phyloP scores from a whole-genome alignment of 2,113 vertebrate species.

The Myotis davidii region DNA sequence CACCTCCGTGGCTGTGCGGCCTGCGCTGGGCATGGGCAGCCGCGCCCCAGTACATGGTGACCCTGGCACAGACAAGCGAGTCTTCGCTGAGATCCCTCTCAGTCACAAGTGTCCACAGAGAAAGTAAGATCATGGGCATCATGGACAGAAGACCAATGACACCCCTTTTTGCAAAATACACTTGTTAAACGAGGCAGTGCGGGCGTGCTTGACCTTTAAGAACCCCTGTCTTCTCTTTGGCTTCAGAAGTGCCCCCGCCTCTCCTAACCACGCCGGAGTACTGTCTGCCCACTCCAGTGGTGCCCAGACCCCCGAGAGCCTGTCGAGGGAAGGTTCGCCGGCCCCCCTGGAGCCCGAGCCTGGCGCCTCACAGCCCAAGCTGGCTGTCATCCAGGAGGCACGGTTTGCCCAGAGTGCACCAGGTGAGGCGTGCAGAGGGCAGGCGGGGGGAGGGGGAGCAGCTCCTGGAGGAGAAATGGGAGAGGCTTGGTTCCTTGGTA shows the following conservation, averaged over 20 bases:
- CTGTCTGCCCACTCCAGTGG: constrained; percentile 97
- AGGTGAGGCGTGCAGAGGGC: constrained; percentile 83
- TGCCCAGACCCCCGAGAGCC: constrained; percentile 97
- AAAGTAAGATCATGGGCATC: constrained; percentile 4
- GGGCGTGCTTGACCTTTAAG: neutral
- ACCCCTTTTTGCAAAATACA: constrained; percentile 68
- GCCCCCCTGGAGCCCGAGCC: constrained; percentile 94
- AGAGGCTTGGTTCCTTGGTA: neutral
- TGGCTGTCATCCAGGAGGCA: constrained; percentile 96
- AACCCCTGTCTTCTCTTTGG: constrained; percentile 72
- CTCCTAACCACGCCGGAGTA: constrained; percentile 96
- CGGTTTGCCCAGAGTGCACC: constrained; percentile 96
- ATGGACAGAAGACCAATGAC: constrained; percentile 54
- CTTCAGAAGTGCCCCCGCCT: constrained; percentile 96
- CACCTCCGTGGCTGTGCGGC: constrained; percentile 3
- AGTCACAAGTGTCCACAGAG: constrained; percentile 27
- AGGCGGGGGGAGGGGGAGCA: neutral
- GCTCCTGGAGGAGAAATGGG: accelerated
- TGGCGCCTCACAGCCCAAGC: constrained; percentile 92
- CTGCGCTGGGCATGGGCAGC: neutral
- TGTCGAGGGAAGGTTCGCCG: constrained; percentile 97
- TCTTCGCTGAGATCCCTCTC: constrained; percentile 49
- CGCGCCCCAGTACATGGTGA: neutral
- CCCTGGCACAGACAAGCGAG: constrained; percentile 49
- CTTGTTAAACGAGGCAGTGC: neutral